Conservation (phyloP, 2,888 invertebrate genomes). For the Netelia virgata region DNA sequence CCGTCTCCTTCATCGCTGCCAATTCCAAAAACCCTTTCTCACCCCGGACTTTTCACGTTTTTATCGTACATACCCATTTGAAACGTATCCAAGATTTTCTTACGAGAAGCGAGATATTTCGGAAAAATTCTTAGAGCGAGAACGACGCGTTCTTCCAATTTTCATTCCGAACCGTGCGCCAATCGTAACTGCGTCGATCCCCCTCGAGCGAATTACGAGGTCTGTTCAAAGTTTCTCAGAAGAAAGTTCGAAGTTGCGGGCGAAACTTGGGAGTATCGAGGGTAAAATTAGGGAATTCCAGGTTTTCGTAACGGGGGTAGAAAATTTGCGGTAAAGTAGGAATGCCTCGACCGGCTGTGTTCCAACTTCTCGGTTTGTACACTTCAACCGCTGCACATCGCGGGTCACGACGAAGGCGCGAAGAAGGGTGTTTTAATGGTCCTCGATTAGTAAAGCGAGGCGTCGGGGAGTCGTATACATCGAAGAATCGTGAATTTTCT, state of each 20-base stretch:
- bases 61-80: constrained; percentile 44
- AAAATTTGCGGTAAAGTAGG: constrained; percentile 79
- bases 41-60: constrained; percentile 16
- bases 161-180: too few species aligned
- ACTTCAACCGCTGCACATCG: constrained; percentile 12
- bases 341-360: constrained; percentile 56
- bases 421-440: constrained; percentile 82
- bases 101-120: neutral
- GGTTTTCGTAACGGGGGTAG: constrained; percentile 72
- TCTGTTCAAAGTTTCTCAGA: constrained; percentile 18
- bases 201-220: too few species aligned
- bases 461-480: constrained; percentile 82
- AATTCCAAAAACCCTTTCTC: constrained; percentile 31
- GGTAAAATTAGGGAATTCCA: constrained; percentile 50
- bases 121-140: constrained; percentile 21
- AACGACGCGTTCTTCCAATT: neutral
- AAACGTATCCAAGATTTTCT: constrained; percentile 60
- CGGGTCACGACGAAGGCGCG: constrained; percentile 61
- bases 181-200: too few species aligned
- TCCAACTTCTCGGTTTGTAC: constrained; percentile 48
- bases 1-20: neutral
- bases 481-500: constrained; percentile 41
- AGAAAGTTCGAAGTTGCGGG: constrained; percentile 36
- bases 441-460: constrained; percentile 83
- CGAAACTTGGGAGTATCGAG: constrained; percentile 54